These are phyloP conservation scores for Aphrophora alni DNA, from an alignment of 2,888 invertebrate species.

Conservation along the genomic window DNA sequence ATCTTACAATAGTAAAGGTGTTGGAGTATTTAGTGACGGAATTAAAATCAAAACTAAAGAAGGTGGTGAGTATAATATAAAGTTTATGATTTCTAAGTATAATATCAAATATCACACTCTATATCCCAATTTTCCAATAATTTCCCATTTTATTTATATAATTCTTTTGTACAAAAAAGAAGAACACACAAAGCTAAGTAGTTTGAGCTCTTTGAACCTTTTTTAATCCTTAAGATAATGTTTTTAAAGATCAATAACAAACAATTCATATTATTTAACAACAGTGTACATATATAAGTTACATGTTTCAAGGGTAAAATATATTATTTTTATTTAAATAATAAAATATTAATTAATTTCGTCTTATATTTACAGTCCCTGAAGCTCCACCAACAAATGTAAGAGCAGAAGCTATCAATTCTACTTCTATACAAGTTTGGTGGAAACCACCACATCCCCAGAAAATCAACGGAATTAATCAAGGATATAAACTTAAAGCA, in stretches of 20 bases:
- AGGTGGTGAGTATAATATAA: conserved; percentile 64
- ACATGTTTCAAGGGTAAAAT: too few relatives aligned
- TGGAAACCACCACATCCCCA: conserved; percentile 99
- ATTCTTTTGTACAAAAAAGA: too few relatives aligned
- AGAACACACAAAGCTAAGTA: too few relatives aligned
- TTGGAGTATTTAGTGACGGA: conserved; percentile 89
- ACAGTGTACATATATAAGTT: too few relatives aligned
- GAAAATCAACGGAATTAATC: conserved; percentile 97
- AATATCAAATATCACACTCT: not conserved
- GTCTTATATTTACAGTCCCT: conserved; percentile 67
- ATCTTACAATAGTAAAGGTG: conserved; percentile 95
- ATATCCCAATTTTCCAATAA: too few relatives aligned
- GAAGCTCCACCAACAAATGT: conserved; percentile 90
- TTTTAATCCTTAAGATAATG: too few relatives aligned
- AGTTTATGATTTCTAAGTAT: not conserved
- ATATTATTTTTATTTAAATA: too few relatives aligned
- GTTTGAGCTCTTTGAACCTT: too few relatives aligned
- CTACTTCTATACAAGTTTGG: conserved; percentile 80
- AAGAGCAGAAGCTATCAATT: conserved; percentile 79
- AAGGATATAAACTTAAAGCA: conserved; percentile 93
- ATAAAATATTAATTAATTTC: too few relatives aligned
- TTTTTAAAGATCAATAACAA: too few relatives aligned
- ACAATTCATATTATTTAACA: too few relatives aligned
- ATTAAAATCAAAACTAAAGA: conserved; percentile 95
- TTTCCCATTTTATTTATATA: too few relatives aligned